Base-by-base conservation (phyloP, 2,888 invertebrate species). In the Megamerina dolium region DNA sequence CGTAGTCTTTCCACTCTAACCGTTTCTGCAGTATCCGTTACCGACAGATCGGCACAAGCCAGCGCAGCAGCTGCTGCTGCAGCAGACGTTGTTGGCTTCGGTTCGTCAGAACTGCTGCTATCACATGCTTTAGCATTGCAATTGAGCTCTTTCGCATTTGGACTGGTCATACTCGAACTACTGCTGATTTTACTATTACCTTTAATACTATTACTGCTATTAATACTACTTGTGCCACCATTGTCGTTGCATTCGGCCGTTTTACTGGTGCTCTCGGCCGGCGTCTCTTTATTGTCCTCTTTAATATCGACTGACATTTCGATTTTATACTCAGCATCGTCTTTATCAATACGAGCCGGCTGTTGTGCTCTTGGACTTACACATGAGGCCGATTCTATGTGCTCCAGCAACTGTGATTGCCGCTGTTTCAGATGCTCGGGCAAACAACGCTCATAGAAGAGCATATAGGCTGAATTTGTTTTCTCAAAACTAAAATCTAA, bases 401-500 rank as follows among this genome's bases (percentile, higher is more conserved):
- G 49, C 54, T 42, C 44, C 27, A 49, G 39, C 20, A 62, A 39
- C 46, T 62, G 60, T 2, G 73, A 71, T 56, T 76, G 64, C 2
- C 63, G 57, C 6, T 63, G 60, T 45, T 63, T 63, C 37, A 66
- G 53, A 39, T 64, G 62, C 19, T 75, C 57, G 77, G 68, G 57
- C 39, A 66, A 77, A 51, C 85, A 84, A 58, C 90, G 80, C 69
- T 95, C 93, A 73, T 95, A 95, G 70, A 95, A 95, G 56, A 95
- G 68, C 95, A 95, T 95, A 70, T 95, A 95, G 1, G 95, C 95
- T 63, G 92, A 93, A 72, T 95, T 94, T 3, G 94, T 94, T 76
- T 95, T 95, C 73, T 95, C 95, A 67, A 94, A 94, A 59, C 93
- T 93, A 65, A 95, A 92, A 69, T 95, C 95, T 86, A 95, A 87